phyloP scores from a whole-genome alignment of 2,113 vertebrate genomes.

The Egretta garzetta region DNA sequence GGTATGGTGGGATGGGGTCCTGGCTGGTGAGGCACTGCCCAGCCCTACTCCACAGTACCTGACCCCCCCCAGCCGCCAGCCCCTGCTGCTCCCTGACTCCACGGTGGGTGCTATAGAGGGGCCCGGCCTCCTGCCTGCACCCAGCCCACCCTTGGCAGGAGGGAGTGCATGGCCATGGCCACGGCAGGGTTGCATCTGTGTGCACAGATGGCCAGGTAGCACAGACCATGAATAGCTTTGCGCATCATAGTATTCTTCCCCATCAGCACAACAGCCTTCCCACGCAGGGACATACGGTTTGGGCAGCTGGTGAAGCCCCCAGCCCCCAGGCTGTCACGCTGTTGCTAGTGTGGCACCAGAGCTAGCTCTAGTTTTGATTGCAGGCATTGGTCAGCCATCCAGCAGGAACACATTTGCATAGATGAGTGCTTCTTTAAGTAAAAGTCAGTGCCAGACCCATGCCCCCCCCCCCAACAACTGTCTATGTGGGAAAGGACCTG shows the following conservation, averaged over 20 bases:
- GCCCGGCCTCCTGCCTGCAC: not conserved
- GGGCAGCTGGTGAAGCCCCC: not conserved
- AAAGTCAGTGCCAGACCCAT: not conserved
- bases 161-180: fast-evolving
- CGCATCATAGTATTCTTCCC: too few relatives aligned
- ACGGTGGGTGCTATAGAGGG: not conserved
- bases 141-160: not conserved
- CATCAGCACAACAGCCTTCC: too few relatives aligned
- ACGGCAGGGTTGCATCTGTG: fast-evolving
- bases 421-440: not conserved
- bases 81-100: not conserved
- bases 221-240: too few relatives aligned
- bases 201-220: not conserved
- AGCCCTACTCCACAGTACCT: not conserved
- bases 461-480: too few relatives aligned
- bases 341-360: not conserved
- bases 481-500: not conserved
- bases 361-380: too few relatives aligned
- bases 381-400: not conserved
- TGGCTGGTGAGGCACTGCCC: not conserved
- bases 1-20: not conserved
- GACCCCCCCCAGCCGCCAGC: fast-evolving
- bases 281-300: fast-evolving
- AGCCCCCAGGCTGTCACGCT: not conserved
- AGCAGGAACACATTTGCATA: fast-evolving